These are phyloP conservation scores for Acanthornis magna DNA, from an alignment of 2,797 vertebrate species.

Conservation along the genomic window DNA sequence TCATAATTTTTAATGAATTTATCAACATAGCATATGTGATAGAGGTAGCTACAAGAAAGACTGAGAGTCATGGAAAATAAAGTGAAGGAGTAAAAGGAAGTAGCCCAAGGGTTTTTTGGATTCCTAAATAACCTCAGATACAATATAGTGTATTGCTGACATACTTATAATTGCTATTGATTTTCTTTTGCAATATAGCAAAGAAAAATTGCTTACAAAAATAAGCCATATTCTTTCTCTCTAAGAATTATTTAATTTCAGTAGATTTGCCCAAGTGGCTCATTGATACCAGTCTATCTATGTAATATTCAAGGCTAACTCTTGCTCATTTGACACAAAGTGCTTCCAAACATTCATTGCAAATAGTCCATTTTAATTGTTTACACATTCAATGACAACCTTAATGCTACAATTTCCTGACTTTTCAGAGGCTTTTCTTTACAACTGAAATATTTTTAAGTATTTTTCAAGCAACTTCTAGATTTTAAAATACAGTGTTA, in stretches of 20 bases:
- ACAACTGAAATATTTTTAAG: not conserved
- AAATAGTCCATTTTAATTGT: not conserved
- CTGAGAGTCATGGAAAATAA: not conserved
- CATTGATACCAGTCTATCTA: not conserved
- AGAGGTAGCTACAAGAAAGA: not conserved
- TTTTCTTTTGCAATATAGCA: not conserved
- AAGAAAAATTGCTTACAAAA: not conserved
- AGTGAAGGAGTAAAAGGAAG: not conserved
- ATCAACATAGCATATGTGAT: not conserved
- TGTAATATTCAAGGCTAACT: not conserved
- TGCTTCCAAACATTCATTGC: not conserved
- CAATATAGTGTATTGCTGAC: not conserved
- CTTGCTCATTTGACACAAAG: not conserved
- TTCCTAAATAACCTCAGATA: not conserved
- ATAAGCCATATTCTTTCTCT: not conserved
- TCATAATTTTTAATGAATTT: not conserved
- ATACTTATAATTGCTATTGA: not conserved
- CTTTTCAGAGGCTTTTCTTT: not conserved
- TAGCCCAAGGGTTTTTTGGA: not conserved
- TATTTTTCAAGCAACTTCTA: not conserved
- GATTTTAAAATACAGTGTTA: not conserved
- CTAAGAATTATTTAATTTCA: not conserved
- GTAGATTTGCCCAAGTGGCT: not conserved
- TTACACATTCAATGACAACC: not conserved
- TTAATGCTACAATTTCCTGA: not conserved